Conservation (phyloP, 2,888 invertebrate genomes). For the Alentia gelatinosa region DNA sequence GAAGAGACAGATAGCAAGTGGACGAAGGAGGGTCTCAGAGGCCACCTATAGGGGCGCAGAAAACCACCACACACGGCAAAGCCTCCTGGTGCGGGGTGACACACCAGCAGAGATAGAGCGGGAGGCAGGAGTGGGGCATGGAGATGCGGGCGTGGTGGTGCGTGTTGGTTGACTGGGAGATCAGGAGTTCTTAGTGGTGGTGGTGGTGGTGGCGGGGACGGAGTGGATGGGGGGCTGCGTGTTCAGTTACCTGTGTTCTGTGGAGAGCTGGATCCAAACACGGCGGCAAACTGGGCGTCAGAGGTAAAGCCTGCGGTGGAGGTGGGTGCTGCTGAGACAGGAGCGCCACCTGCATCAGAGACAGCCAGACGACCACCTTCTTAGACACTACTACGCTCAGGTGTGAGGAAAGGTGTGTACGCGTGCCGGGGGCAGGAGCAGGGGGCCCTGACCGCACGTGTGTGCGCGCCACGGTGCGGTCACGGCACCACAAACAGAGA, state of each 20-base stretch:
- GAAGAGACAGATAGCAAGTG: too few relatives aligned
- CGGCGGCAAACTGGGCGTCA: slow-evolving; percentile 38
- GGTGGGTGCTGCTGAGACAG: slow-evolving; percentile 18
- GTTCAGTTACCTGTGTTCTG: slow-evolving; percentile 29
- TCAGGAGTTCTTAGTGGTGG: background rate
- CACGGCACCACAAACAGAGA: too few relatives aligned
- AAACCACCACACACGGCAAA: too few relatives aligned
- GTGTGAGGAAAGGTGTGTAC: too few relatives aligned
- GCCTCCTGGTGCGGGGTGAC: too few relatives aligned
- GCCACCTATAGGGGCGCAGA: too few relatives aligned
- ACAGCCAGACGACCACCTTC: slow-evolving; percentile 23
- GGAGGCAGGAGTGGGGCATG: background rate
- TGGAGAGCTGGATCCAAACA: slow-evolving; percentile 9
- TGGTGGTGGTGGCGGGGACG: background rate
- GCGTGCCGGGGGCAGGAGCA: too few relatives aligned
- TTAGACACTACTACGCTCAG: too few relatives aligned
- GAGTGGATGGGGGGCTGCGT: background rate
- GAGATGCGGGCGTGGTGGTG: background rate
- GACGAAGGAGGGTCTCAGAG: too few relatives aligned
- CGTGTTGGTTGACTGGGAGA: background rate
- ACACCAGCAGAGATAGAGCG: background rate
- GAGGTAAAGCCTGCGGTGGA: slow-evolving; percentile 23
- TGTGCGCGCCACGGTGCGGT: too few relatives aligned
- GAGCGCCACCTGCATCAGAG: slow-evolving; percentile 24
- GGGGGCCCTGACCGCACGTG: too few relatives aligned